phyloP scores from a whole-genome alignment of 2,888 invertebrate genomes.

The Dicranocentrus wangi region DNA sequence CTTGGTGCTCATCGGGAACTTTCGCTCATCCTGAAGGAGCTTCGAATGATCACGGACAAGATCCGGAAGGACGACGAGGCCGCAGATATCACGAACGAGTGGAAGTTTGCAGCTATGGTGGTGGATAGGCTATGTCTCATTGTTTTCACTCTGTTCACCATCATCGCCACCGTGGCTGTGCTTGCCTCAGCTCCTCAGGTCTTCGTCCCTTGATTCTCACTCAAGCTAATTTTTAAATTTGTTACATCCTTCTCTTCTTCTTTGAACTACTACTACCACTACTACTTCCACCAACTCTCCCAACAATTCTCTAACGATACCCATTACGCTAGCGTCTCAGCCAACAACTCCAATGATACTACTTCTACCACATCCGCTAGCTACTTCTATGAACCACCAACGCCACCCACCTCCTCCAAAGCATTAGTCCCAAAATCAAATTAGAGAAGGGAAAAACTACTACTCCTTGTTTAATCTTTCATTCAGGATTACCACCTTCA shows the following conservation, averaged over 20 bases:
- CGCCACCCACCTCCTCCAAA: not conserved
- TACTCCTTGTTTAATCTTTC: no score
- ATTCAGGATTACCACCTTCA: no score
- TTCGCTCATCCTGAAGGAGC: slow-evolving; percentile 93
- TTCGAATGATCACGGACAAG: slow-evolving; percentile 92
- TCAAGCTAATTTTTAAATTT: slow-evolving; percentile 63
- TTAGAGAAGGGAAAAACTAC: no score
- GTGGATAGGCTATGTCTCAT: slow-evolving; percentile 99
- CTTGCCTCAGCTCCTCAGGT: slow-evolving; percentile 93
- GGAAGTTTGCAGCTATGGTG: slow-evolving; percentile 98
- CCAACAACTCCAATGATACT: slow-evolving; percentile 33
- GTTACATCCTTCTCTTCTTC: slow-evolving; percentile 39
- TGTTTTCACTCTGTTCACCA: slow-evolving; percentile 98
- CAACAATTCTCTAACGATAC: no score
- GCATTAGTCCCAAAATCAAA: no score
- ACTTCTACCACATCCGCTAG: slow-evolving; percentile 44
- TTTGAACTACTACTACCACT: slow-evolving; percentile 28
- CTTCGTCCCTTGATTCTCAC: slow-evolving; percentile 70
- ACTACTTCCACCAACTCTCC: slow-evolving; percentile 31
- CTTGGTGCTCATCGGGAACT: slow-evolving; percentile 95
- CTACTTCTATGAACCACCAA: no score
- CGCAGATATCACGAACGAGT: slow-evolving; percentile 95
- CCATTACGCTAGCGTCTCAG: not conserved
- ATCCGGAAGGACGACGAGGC: slow-evolving; percentile 96
- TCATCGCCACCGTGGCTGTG: slow-evolving; percentile 97